Conservation (phyloP, 2,888 invertebrate species). For the Agapostemon virescens region DNA sequence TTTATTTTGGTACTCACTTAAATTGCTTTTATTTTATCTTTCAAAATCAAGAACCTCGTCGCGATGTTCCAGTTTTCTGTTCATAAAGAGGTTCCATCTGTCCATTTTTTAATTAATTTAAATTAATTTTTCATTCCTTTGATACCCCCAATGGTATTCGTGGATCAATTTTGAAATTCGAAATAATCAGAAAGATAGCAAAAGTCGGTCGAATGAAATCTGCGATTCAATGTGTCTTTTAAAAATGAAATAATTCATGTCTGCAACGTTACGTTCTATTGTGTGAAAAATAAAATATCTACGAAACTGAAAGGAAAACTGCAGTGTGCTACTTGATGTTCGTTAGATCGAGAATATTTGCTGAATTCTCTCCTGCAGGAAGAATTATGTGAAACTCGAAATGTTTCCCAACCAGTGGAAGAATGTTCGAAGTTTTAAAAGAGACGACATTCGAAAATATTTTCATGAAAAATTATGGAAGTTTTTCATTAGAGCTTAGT, state of each 20-base stretch:
- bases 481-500: constrained; percentile 10
- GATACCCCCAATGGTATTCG: no score
- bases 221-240: no score
- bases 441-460: not conserved
- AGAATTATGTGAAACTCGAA: not conserved
- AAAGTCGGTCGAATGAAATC: no score
- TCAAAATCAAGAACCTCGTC: not conserved
- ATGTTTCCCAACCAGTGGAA: not conserved
- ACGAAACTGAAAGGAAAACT: not conserved
- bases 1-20: not conserved
- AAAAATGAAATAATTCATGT: not conserved
- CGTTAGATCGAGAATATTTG: not conserved
- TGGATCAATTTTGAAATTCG: no score
- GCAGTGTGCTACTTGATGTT: not conserved
- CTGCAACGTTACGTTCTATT: not conserved
- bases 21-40: not conserved
- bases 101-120: no score
- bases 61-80: no score
- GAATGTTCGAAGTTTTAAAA: not conserved
- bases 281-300: not conserved
- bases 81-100: no score
- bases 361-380: not conserved
- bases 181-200: no score
- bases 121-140: no score
- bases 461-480: not conserved